phyloP scores from a whole-genome alignment of 2,888 invertebrate species.

The Noctua fimbriata region DNA sequence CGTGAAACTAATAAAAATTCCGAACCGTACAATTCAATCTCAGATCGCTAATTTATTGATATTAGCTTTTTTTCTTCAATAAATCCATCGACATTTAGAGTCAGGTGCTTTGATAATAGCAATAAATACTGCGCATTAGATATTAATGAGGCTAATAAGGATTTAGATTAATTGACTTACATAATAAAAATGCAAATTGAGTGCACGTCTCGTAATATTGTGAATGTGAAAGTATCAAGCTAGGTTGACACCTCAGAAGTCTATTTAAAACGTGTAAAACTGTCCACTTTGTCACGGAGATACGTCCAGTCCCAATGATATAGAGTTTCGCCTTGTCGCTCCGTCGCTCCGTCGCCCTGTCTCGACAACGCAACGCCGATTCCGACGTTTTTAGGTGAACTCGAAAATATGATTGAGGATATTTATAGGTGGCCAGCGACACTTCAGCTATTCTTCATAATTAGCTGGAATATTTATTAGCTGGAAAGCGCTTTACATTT shows the following conservation, averaged over 20 bases:
- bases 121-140: conserved; percentile 24
- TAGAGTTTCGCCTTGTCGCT: conserved; percentile 68
- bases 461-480: conserved; percentile 67
- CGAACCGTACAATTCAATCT: conserved; percentile 32
- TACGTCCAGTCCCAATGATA: conserved; percentile 47
- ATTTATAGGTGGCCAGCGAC: conserved; percentile 68
- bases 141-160: conserved; percentile 36
- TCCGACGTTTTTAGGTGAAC: conserved; percentile 78
- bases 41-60: conserved; percentile 35
- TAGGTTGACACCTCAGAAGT: conserved; percentile 17
- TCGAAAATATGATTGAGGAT: conserved; percentile 73
- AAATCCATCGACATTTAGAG: conserved; percentile 36
- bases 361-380: conserved; percentile 67
- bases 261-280: conserved; percentile 53
- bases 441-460: conserved; percentile 68
- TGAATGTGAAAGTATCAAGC: conserved; percentile 43
- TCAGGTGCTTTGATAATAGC: conserved; percentile 20
- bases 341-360: conserved; percentile 49
- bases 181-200: conserved; percentile 20
- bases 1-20: conserved; percentile 47
- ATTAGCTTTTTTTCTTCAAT: conserved; percentile 23
- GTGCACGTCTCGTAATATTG: conserved; percentile 14
- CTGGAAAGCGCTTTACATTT: conserved; percentile 52
- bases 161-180: conserved; percentile 31
- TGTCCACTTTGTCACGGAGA: conserved; percentile 37